Evolutionary conservation across 1,140 invertebrate genomes (phyloP).

Genomic region (Idris sp.): DNA sequence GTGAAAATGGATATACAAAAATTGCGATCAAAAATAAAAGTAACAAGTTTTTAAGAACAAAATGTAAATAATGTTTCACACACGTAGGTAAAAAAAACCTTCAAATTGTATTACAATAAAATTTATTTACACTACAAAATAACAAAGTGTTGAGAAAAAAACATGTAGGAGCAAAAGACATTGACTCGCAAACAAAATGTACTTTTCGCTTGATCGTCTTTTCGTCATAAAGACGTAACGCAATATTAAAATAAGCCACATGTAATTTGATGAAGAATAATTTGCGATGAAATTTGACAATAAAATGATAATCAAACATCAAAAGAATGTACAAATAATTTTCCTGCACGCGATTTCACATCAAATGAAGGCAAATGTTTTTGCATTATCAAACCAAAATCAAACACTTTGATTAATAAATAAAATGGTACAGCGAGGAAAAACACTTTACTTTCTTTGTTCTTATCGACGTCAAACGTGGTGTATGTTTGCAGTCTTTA

Average conservation of each 20-base stretch:
- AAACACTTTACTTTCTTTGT: slow-evolving; percentile 19
- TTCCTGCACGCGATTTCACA: slow-evolving; percentile 1
- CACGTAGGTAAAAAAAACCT: slow-evolving; percentile 12
- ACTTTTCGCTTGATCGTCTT: slow-evolving; percentile 7
- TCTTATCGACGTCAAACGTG: not conserved
- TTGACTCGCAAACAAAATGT: slow-evolving; percentile 8
- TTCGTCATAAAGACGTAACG: slow-evolving; percentile 10
- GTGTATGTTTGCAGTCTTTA: slow-evolving; percentile 12
- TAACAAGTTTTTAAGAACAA: not conserved
- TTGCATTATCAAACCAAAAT: not conserved
- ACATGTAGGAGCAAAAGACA: slow-evolving; percentile 29
- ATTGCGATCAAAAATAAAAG: too few species aligned
- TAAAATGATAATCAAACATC: not conserved
- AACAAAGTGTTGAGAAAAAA: slow-evolving; percentile 66
- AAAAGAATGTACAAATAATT: slow-evolving; percentile 8
- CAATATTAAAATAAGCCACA: not conserved
- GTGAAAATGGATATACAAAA: too few species aligned
- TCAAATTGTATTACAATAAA: slow-evolving; percentile 69
- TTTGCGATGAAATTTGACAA: slow-evolving; percentile 14
- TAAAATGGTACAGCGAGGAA: slow-evolving; percentile 12
- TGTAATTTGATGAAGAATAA: slow-evolving; percentile 6
- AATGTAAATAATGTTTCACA: not conserved
- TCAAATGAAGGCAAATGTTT: slow-evolving; percentile 1
- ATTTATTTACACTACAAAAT: slow-evolving; percentile 78
- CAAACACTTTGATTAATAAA: slow-evolving; percentile 36